Evolutionary conservation across 2,113 vertebrate genomes (phyloP).

Genomic region (Tetrao urogallus): DNA sequence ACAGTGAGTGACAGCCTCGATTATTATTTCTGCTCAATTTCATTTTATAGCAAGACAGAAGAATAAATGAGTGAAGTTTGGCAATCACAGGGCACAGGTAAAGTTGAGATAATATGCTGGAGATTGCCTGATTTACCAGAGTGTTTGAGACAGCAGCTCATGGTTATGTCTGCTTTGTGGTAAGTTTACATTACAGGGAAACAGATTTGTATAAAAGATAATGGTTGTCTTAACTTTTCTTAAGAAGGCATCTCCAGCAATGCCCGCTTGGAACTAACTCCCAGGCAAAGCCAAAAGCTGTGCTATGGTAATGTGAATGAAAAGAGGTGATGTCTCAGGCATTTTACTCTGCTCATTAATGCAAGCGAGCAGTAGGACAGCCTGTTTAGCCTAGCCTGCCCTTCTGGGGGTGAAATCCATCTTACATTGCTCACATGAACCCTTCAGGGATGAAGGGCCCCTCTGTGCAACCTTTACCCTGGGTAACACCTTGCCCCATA

Average conservation of each 20-base stretch:
- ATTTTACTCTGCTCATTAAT: background rate
- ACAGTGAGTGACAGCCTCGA: background rate
- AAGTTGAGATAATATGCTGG: background rate
- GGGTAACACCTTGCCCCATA: background rate
- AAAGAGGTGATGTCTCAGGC: background rate
- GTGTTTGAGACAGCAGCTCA: background rate
- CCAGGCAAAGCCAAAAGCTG: background rate
- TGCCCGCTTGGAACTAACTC: background rate
- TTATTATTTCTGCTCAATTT: background rate
- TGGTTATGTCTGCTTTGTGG: background rate
- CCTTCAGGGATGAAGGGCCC: background rate
- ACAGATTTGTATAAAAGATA: background rate
- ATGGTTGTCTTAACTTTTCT: background rate
- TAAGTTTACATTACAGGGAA: background rate
- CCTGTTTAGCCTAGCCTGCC: accelerated
- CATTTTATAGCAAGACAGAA: background rate
- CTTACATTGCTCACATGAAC: background rate
- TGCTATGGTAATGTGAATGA: background rate
- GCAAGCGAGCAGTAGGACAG: background rate
- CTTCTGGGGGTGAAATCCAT: background rate
- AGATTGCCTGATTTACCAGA: background rate
- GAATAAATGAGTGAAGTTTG: background rate
- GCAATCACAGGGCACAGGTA: background rate
- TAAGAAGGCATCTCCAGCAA: background rate
- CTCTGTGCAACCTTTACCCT: background rate